Evolutionary conservation across 2,888 invertebrate genomes (phyloP), one percentile per base, ranked within the genome.

Genomic region (Athalia rosae): DNA sequence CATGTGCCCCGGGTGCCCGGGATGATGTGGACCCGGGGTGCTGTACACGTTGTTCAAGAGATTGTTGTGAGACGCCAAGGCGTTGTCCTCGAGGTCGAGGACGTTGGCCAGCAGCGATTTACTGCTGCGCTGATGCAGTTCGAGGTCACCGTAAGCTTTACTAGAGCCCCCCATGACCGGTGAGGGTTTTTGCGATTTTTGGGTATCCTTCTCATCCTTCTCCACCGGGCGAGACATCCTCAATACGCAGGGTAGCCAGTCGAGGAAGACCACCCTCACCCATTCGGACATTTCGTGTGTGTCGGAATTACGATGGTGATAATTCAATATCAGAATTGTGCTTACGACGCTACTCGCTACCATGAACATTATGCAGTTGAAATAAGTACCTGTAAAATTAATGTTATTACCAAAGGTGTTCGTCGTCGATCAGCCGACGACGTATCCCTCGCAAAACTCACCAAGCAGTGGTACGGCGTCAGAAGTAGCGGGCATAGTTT

Each of bases 301-400:
- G 90, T 98, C 98, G 80, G 98, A 97, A 84, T 97, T 97, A 87
- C 98, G 94, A 91, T 99, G 98, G 91, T 99, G 99, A 91, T 97
- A 98, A 92, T 99, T 99, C 83, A 99, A 94, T 84, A 99, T 98
- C 85, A 98, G 95, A 84, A 99, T 98, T 76, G 99, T 99, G 87
- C 98, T 94, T 86, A 98, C 97, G 91, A 99, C 98, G 82, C 98
- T 98, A 81, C 98, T 97, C 80, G 98, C 98, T 92, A 98, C 98
- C 98, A 99, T 98, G 92, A 99, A 97, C 99, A 99, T 99, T 92
- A 98, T 98, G 93, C 98, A 98, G 92, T 98, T 98, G 95, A 99
- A 99, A 93, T 99, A 99, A 85, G 98, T 97, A 90, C 98, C 98
- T 97, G 93, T 85, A 91, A 62, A 28, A 43, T 28, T 28, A 1